phyloP scores from a whole-genome alignment of 2,888 invertebrate species.

The Conus canariensis region DNA sequence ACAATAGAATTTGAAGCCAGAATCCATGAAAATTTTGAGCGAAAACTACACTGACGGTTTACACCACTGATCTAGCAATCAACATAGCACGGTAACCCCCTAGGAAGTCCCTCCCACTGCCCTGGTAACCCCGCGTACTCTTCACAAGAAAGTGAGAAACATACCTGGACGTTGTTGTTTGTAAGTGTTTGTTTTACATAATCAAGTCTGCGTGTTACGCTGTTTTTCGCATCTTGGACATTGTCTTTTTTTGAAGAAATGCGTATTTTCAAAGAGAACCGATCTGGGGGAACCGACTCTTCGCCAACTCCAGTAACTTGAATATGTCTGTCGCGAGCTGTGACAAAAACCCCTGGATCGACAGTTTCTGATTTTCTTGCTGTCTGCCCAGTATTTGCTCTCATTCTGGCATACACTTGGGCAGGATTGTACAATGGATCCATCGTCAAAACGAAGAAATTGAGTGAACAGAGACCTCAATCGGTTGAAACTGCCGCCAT shows the following conservation, averaged over 20 bases:
- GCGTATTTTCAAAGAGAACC: slow-evolving; percentile 65
- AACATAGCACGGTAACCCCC: too few relatives aligned
- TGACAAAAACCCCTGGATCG: slow-evolving; percentile 15
- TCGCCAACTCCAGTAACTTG: slow-evolving; percentile 72
- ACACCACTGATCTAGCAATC: too few relatives aligned
- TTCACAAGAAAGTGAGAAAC: not conserved
- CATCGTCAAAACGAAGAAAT: slow-evolving; percentile 52
- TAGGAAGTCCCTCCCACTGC: too few relatives aligned
- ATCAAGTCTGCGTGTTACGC: slow-evolving; percentile 71
- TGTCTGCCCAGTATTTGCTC: not conserved
- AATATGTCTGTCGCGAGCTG: slow-evolving; percentile 59
- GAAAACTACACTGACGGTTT: too few relatives aligned
- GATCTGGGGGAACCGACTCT: slow-evolving; percentile 70
- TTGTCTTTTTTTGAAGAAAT: slow-evolving; percentile 68
- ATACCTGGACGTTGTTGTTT: slow-evolving; percentile 73
- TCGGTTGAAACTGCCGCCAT: slow-evolving; percentile 44
- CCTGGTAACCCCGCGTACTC: too few relatives aligned
- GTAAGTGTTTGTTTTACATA: slow-evolving; percentile 73
- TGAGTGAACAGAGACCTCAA: not conserved
- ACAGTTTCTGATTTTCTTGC: slow-evolving; percentile 17
- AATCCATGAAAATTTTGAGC: too few relatives aligned
- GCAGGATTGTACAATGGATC: slow-evolving; percentile 53
- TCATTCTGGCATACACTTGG: slow-evolving; percentile 55
- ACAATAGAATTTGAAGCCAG: too few relatives aligned
- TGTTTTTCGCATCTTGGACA: slow-evolving; percentile 73